A percentile compares a stretch with the other conserved stretches of the same genome.
These are phyloP conservation scores for Sceloporus undulatus DNA, from an alignment of 2,113 vertebrate genomes.

Conservation along the genomic window DNA sequence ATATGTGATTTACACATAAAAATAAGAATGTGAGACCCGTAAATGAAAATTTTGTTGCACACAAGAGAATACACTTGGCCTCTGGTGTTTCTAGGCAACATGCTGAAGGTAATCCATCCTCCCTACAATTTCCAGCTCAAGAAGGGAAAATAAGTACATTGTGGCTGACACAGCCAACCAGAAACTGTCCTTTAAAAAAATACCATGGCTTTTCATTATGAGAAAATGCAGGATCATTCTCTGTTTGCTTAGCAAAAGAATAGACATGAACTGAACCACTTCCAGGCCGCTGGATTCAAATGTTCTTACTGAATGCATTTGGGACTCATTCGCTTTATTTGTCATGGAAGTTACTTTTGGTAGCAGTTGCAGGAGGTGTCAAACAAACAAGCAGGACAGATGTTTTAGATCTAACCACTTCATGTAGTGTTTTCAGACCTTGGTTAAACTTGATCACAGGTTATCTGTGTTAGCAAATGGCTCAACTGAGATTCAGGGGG, in stretches of 20 bases:
- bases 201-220: not conserved
- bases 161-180: not conserved
- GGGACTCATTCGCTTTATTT: not conserved
- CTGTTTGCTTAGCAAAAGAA: not conserved
- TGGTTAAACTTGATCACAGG: too few relatives aligned
- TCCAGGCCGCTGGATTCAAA: not conserved
- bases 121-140: not conserved
- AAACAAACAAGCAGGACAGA: too few relatives aligned
- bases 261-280: fast-evolving
- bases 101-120: constrained; percentile 24
- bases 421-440: too few relatives aligned
- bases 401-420: too few relatives aligned
- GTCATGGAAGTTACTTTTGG: not conserved
- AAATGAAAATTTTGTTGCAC: not conserved
- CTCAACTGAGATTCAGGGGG: too few relatives aligned
- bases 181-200: not conserved
- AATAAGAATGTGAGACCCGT: not conserved
- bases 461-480: too few relatives aligned
- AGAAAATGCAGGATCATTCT: constrained; percentile 2
- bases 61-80: not conserved
- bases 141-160: not conserved
- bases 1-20: constrained; percentile 8
- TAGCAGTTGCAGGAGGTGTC: too few relatives aligned
- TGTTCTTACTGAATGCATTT: not conserved
- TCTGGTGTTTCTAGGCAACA: constrained; percentile 4